phyloP scores from a whole-genome alignment of 1,140 invertebrate species.

The Megathymus violae region DNA sequence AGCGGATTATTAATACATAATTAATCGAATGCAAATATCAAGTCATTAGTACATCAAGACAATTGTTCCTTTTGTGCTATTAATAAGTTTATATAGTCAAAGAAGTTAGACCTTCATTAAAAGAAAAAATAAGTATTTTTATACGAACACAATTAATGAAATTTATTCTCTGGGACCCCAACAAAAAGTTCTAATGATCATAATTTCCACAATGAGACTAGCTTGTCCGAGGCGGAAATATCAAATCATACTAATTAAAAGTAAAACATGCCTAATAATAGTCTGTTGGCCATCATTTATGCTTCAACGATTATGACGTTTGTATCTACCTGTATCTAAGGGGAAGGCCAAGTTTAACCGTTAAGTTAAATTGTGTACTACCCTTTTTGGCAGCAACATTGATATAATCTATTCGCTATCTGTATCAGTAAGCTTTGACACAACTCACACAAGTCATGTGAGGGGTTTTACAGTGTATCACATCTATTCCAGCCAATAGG shows the following conservation, averaged over 20 bases:
- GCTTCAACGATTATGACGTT: slow-evolving; percentile 44
- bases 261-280: slow-evolving; percentile 57
- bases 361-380: too few relatives aligned
- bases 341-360: not conserved
- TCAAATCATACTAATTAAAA: slow-evolving; percentile 69
- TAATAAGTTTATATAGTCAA: slow-evolving; percentile 24
- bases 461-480: too few relatives aligned
- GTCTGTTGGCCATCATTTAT: slow-evolving; percentile 50
- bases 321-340: slow-evolving; percentile 25
- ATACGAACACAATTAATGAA: slow-evolving; percentile 19
- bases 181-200: slow-evolving; percentile 35
- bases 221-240: slow-evolving; percentile 56
- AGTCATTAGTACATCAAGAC: slow-evolving; percentile 7
- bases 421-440: too few relatives aligned
- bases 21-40: not conserved
- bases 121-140: slow-evolving; percentile 24
- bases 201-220: slow-evolving; percentile 20
- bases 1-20: too few relatives aligned
- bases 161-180: slow-evolving; percentile 21
- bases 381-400: too few relatives aligned
- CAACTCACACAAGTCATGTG: too few relatives aligned
- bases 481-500: too few relatives aligned
- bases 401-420: too few relatives aligned
- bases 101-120: slow-evolving; percentile 21
- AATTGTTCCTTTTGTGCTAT: slow-evolving; percentile 8